Evolutionary conservation across 2,113 vertebrate genomes (phyloP).

Genomic region (Ceyx margarethae): DNA sequence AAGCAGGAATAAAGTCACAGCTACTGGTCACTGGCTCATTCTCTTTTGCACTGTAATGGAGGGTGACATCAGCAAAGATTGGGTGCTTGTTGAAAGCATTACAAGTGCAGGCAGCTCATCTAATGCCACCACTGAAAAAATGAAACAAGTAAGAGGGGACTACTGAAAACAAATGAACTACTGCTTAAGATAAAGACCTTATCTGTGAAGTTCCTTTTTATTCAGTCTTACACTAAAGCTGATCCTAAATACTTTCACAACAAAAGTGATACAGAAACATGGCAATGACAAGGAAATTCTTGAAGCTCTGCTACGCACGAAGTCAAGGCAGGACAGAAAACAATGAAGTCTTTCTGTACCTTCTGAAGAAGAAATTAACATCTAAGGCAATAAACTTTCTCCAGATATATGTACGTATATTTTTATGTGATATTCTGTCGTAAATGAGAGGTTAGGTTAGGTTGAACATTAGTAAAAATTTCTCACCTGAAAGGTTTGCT

Average conservation of each 20-base stretch:
- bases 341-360: not conserved
- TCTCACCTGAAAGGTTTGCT: no score
- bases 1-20: not conserved
- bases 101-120: not conserved
- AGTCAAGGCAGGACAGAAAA: not conserved
- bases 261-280: not conserved
- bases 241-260: not conserved
- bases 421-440: rapidly evolving
- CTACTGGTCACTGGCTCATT: not conserved
- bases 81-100: not conserved
- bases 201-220: not conserved
- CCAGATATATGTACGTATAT: rapidly evolving
- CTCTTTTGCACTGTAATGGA: not conserved
- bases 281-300: not conserved
- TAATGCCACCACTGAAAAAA: not conserved
- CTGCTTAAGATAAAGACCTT: not conserved
- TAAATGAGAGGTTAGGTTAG: not conserved
- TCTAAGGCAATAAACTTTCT: not conserved
- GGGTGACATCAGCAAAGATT: not conserved
- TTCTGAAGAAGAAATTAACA: not conserved
- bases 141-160: not conserved
- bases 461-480: no score
- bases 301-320: not conserved
- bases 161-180: not conserved
- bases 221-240: not conserved